Evolutionary conservation across 1,140 invertebrate genomes (phyloP).

Genomic region (Hycleus cichorii): DNA sequence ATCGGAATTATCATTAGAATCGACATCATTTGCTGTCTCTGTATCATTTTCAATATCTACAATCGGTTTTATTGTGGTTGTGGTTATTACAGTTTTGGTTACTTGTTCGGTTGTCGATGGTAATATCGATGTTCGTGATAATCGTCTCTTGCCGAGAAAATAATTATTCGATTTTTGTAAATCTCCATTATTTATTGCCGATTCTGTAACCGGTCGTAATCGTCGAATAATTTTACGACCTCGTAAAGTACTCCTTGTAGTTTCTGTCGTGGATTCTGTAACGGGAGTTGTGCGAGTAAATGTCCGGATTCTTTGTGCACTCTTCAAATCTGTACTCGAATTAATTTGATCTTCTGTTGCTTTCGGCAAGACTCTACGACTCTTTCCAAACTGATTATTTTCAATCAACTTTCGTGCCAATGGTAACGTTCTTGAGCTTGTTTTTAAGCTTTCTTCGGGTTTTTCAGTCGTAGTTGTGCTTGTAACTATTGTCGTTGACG

Average conservation of each 20-base stretch:
- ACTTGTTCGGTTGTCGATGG: neutral
- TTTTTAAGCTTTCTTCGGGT: constrained; percentile 30
- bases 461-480: constrained; percentile 26
- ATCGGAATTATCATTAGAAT: constrained; percentile 28
- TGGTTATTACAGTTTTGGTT: neutral
- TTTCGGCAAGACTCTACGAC: constrained; percentile 8
- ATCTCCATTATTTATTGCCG: too few species aligned
- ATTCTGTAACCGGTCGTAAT: constrained; percentile 18
- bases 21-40: constrained; percentile 5
- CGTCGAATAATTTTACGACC: constrained; percentile 27
- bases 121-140: neutral
- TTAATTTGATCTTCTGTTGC: constrained; percentile 22
- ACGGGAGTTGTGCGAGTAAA: constrained; percentile 9
- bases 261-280: constrained; percentile 13
- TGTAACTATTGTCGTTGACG: constrained; percentile 20
- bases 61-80: neutral
- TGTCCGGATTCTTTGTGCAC: constrained; percentile 12
- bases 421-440: constrained; percentile 23
- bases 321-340: constrained; percentile 8
- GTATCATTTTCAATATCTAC: neutral
- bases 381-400: constrained; percentile 11
- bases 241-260: constrained; percentile 2
- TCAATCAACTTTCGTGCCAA: constrained; percentile 23
- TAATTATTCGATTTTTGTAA: neutral
- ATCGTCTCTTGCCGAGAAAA: neutral